A percentile compares a stretch with the other conserved stretches of the same genome.
phyloP scores from a whole-genome alignment of 2,797 vertebrate species.

The Euphonia xanthogaster region DNA sequence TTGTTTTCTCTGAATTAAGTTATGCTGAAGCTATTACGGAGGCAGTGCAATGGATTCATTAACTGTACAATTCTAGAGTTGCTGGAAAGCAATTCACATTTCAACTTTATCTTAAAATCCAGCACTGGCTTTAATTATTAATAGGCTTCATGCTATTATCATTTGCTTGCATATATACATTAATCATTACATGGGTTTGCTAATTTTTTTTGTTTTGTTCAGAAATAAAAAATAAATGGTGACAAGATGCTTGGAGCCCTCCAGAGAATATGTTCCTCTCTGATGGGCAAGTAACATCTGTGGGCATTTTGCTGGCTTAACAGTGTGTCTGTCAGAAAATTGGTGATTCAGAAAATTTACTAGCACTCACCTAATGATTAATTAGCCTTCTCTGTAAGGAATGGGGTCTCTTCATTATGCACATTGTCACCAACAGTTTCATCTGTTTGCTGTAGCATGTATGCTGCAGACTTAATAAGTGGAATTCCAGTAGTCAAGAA shows the following conservation, averaged over 20 bases:
- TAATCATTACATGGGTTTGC: conserved; percentile 14
- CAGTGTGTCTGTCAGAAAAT: conserved; percentile 61
- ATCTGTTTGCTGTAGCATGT: conserved; percentile 27
- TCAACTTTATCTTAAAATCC: conserved; percentile 14
- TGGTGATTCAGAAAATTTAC: conserved; percentile 74
- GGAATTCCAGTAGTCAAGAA: not conserved
- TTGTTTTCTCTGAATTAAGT: conserved; percentile 20
- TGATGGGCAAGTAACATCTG: conserved; percentile 70
- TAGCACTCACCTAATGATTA: conserved; percentile 75
- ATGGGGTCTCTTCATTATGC: conserved; percentile 61
- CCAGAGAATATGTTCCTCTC: conserved; percentile 49
- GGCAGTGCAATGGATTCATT: not conserved
- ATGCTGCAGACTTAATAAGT: conserved; percentile 1
- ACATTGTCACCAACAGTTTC: conserved; percentile 60
- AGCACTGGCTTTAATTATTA: conserved; percentile 39
- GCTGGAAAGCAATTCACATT: conserved; percentile 35
- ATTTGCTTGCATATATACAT: conserved; percentile 31
- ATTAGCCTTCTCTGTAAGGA: conserved; percentile 68
- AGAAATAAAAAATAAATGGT: conserved; percentile 32
- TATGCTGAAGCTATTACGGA: not conserved
- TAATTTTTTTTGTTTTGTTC: conserved; percentile 40
- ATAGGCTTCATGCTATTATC: not conserved
- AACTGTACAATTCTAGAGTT: not conserved
- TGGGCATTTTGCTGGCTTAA: conserved; percentile 60
- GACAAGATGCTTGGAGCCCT: conserved; percentile 35